Base-by-base conservation (phyloP, 2,888 invertebrate species). In the Sarcophaga caerulescens region DNA sequence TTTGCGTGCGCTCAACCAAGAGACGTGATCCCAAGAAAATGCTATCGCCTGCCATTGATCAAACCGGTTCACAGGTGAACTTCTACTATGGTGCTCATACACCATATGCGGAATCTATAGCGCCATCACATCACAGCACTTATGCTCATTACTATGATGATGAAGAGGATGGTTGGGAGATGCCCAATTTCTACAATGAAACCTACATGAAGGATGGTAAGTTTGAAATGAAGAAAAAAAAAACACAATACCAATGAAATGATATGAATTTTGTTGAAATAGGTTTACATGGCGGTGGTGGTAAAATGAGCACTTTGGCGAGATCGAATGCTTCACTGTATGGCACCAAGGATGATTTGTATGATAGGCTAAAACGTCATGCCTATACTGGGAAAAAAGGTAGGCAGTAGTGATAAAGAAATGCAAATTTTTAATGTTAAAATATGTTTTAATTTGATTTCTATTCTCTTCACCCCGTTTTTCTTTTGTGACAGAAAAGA, bases 131-230 rank as follows among this genome's bases (percentile, higher is more conserved):
- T 93, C 98, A 98, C 92, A 98, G 98, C 70, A 98, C 98, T 0
- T 98, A 98, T 93, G 98, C 98, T 4, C 98, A 98, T 92, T 98
- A 98, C 93, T 98, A 98, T 90, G 98, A 98, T 91, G 98, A 98
- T 89, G 98, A 98, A 92, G 98, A 98, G 93, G 98, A 98, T 90
- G 98, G 98, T 69, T 98, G 98, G 98, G 98, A 98, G 92, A 98
- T 98, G 98, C 98, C 98, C 0, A 98, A 98, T 93, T 98, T 98
- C 93, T 98, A 98, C 94, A 98, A 98, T 92, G 98, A 98, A 93
- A 98, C 98, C 2, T 98, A 98, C 92, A 98, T 98, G 98, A 98
- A 98, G 94, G 97, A 97, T 94, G 95, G 93, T 93, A 86, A 89
- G 78, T 79, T 19, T 2, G 14, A 60, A 47, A 4, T 17, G 21